phyloP scores from a whole-genome alignment of 2,113 vertebrate species.

The Mesitornis unicolor region DNA sequence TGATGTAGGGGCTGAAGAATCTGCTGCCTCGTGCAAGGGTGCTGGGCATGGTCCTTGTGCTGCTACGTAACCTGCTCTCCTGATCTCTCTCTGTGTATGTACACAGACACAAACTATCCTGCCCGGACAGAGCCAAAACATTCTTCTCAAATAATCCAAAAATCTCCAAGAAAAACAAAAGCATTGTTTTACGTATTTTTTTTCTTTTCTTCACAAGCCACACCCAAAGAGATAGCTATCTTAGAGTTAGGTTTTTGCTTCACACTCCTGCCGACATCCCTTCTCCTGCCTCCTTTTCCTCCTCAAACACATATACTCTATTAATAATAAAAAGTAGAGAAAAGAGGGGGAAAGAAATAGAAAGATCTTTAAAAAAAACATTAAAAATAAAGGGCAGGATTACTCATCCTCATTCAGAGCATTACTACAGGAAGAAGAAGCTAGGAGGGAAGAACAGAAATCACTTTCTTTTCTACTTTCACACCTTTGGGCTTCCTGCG shows the following conservation, averaged over 20 bases:
- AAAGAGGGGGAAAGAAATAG: neutral
- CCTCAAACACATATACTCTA: neutral
- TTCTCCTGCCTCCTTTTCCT: neutral
- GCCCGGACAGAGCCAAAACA: neutral
- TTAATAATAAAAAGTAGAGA: neutral
- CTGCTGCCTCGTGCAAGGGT: neutral
- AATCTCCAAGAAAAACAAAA: neutral
- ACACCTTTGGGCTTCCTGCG: neutral
- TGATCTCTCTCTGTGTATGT: rapidly evolving
- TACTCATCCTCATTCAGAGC: neutral
- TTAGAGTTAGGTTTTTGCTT: neutral
- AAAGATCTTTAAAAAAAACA: neutral
- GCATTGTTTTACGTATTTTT: neutral
- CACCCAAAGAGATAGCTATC: neutral
- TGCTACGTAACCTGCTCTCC: neutral
- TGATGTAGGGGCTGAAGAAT: conserved; percentile 6
- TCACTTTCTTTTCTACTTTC: neutral
- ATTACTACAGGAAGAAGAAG: neutral
- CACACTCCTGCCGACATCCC: neutral
- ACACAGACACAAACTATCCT: neutral
- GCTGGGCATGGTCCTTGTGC: neutral
- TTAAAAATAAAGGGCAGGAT: neutral
- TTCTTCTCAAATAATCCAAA: neutral
- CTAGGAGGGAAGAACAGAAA: neutral
- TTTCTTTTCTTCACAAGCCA: neutral